Conservation (phyloP, 2,113 vertebrate genomes). For the Aphyosemion australe region DNA sequence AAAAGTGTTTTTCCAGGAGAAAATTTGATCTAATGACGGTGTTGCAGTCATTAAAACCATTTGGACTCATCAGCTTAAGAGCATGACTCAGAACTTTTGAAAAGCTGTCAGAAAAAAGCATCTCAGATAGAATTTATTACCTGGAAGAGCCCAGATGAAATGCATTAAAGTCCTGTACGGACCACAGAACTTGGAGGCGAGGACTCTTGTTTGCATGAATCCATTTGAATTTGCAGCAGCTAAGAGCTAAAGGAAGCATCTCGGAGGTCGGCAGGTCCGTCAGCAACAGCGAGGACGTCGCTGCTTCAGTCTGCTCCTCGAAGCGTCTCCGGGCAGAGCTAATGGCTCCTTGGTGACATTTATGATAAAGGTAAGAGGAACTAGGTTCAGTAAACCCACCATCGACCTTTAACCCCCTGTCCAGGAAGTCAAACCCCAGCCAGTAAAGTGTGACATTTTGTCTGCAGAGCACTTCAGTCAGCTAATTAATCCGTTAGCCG, state of each 20-base stretch:
- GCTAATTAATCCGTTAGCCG: conserved; percentile 78
- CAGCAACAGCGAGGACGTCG: not conserved
- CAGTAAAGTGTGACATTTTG: conserved; percentile 75
- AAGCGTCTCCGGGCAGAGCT: conserved; percentile 21
- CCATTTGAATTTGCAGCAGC: not conserved
- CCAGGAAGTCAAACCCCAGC: conserved; percentile 76
- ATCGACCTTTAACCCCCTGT: conserved; percentile 61
- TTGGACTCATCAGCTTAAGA: not conserved
- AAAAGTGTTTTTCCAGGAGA: not conserved
- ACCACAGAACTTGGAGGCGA: conserved; percentile 8
- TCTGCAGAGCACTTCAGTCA: conserved; percentile 65
- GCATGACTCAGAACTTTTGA: not conserved
- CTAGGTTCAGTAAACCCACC: conserved; percentile 64
- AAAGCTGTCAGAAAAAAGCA: not conserved
- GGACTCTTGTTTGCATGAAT: not conserved
- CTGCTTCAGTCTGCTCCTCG: conserved; percentile 12
- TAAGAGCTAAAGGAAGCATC: not conserved
- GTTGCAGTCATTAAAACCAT: not conserved
- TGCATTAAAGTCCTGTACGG: not conserved
- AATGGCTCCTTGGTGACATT: conserved; percentile 76
- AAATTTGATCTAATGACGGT: not conserved
- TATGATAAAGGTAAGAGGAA: conserved; percentile 75
- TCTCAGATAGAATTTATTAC: not conserved
- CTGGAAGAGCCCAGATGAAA: not conserved
- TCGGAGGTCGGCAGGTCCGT: conserved; percentile 20